phyloP scores from a whole-genome alignment of 2,113 vertebrate species.

The Peromyscus californicus region DNA sequence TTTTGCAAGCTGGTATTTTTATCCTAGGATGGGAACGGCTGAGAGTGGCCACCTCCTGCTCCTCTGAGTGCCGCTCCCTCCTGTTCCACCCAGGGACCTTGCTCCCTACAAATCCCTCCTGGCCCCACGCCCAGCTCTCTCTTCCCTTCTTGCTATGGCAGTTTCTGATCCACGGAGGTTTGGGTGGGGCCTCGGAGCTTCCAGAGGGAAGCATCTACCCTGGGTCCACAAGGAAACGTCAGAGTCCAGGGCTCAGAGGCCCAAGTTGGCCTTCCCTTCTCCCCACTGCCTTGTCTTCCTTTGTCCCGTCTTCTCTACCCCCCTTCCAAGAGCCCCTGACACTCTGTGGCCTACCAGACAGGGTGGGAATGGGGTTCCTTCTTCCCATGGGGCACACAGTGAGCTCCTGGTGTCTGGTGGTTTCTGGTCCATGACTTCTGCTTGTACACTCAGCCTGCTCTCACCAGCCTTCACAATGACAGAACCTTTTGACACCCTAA shows the following conservation, averaged over 20 bases:
- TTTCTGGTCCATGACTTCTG: background rate
- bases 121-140: background rate
- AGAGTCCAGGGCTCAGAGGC: background rate
- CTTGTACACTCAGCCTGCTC: background rate
- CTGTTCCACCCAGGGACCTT: background rate
- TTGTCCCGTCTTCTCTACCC: background rate
- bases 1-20: slow-evolving; percentile 79
- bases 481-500: background rate
- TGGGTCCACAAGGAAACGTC: background rate
- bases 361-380: no score
- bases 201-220: background rate
- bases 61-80: background rate
- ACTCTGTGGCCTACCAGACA: background rate
- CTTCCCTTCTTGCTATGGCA: background rate
- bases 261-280: background rate
- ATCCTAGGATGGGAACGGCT: slow-evolving; percentile 58
- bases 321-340: background rate
- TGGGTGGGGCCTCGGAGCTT: background rate
- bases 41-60: slow-evolving; percentile 56
- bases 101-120: background rate
- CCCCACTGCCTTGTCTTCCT: background rate
- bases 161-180: background rate
- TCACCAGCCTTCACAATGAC: background rate
- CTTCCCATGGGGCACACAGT: background rate
- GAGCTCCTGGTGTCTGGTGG: background rate